phyloP scores from a whole-genome alignment of 1,140 invertebrate species.

The Ridgeia piscesae region DNA sequence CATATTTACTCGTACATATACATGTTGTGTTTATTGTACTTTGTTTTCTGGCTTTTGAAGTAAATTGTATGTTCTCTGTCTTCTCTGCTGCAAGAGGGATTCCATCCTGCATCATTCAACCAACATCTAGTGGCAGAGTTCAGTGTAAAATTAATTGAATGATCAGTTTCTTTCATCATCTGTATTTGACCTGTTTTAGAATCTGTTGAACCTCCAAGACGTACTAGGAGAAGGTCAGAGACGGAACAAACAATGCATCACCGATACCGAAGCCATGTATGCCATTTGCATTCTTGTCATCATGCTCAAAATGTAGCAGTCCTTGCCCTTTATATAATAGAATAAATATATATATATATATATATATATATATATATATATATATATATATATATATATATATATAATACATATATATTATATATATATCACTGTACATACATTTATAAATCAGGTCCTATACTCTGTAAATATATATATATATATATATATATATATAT shows the following conservation, averaged over 20 bases:
- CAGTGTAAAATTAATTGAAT: background rate
- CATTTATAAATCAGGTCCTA: no score
- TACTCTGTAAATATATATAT: no score
- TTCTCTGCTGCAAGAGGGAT: background rate
- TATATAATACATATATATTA: no score
- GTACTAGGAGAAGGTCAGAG: background rate
- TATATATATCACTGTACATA: no score
- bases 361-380: no score
- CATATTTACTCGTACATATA: no score
- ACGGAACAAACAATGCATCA: background rate
- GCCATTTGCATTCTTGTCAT: background rate
- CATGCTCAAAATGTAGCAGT: background rate
- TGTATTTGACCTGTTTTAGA: background rate
- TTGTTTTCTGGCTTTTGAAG: background rate
- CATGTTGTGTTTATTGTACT: no score
- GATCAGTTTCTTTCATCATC: background rate
- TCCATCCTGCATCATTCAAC: background rate
- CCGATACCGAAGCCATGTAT: background rate
- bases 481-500: no score
- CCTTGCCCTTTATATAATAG: background rate
- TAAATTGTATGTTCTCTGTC: background rate
- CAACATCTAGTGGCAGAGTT: background rate
- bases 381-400: no score
- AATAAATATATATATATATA: background rate
- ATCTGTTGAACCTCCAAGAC: background rate